A percentile compares a stretch with the other conserved stretches of the same genome.
phyloP scores from a whole-genome alignment of 2,888 invertebrate species.

The Phania funesta region DNA sequence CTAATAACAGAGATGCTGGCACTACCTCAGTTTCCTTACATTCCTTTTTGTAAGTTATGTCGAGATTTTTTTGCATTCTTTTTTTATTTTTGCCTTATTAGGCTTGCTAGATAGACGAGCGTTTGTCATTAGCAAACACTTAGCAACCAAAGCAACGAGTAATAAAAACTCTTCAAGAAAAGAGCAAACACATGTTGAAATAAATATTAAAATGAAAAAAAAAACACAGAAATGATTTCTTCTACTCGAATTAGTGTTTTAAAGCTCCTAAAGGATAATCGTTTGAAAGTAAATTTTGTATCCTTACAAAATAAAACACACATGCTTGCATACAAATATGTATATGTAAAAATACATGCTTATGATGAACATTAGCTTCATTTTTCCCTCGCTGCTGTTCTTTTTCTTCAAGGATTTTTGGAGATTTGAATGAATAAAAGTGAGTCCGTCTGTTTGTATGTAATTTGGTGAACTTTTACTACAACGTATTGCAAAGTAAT shows the following conservation, averaged over 20 bases:
- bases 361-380: neutral
- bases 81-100: slow-evolving; percentile 31
- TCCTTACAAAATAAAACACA: no score
- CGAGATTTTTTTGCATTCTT: slow-evolving; percentile 52
- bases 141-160: slow-evolving; percentile 32
- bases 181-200: neutral
- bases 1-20: neutral
- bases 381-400: neutral
- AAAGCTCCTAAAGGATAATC: neutral
- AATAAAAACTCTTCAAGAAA: neutral
- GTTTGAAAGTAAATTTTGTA: neutral
- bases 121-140: slow-evolving; percentile 54
- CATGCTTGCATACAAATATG: no score
- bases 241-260: neutral
- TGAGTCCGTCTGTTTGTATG: no score
- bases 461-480: no score
- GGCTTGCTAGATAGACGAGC: slow-evolving; percentile 32
- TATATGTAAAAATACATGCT: neutral
- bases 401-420: no score
- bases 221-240: neutral
- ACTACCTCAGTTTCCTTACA: neutral
- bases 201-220: neutral
- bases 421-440: neutral
- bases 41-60: neutral
- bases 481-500: no score